phyloP scores from a whole-genome alignment of 1,140 invertebrate species.

The Drosophila novamexicana region DNA sequence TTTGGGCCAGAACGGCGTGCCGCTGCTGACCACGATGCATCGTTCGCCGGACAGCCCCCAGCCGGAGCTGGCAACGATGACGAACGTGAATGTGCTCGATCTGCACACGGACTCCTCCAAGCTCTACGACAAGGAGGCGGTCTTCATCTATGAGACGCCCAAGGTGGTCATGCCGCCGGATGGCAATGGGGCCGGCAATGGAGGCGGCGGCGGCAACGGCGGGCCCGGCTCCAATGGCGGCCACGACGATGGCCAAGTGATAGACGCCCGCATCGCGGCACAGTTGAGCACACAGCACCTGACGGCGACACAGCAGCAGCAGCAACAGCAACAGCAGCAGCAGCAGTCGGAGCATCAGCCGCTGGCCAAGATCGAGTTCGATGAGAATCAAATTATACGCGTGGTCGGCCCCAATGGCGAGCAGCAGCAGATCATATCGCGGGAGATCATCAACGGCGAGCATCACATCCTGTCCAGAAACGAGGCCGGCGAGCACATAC shows the following conservation, averaged over 20 bases:
- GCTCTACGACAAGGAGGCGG: constrained; percentile 80
- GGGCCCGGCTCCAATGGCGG: constrained; percentile 29
- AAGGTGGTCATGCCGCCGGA: constrained; percentile 78
- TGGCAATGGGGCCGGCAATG: constrained; percentile 15
- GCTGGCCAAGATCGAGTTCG: constrained; percentile 82
- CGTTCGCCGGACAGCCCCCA: constrained; percentile 87
- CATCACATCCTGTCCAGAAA: constrained; percentile 84
- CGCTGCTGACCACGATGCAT: constrained; percentile 76
- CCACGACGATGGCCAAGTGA: constrained; percentile 73
- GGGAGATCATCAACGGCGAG: constrained; percentile 84
- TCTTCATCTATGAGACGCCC: constrained; percentile 83
- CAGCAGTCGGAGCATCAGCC: constrained; percentile 71
- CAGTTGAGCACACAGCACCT: constrained; percentile 73
- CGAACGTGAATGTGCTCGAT: constrained; percentile 88
- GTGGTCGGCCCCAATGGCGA: constrained; percentile 82
- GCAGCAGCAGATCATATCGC: constrained; percentile 83
- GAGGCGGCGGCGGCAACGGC: constrained; percentile 53
- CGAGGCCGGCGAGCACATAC: constrained; percentile 83
- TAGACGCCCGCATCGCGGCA: constrained; percentile 78
- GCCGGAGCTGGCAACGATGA: constrained; percentile 91
- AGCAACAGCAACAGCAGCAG: constrained; percentile 57
- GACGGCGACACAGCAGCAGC: constrained; percentile 34
- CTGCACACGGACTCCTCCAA: constrained; percentile 86
- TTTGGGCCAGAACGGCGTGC: constrained; percentile 73
- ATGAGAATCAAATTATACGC: constrained; percentile 83